These are phyloP conservation scores for Semnornis frantzii DNA, from an alignment of 2,113 vertebrate genomes.

Conservation along the genomic window DNA sequence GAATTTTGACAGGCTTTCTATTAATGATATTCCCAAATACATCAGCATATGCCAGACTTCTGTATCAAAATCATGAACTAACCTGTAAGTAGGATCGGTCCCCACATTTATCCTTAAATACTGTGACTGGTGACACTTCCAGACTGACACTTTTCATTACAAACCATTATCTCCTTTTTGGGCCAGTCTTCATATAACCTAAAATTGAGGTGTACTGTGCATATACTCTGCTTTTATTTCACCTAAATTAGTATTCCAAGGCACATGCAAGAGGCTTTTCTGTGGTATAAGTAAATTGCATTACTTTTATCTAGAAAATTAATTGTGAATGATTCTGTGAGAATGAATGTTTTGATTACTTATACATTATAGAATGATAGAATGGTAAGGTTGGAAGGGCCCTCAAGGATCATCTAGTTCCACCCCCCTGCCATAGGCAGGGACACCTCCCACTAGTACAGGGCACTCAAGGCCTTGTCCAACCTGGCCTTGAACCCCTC, in stretches of 20 bases:
- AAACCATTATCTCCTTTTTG: background rate
- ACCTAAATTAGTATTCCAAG: background rate
- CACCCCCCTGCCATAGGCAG: too few relatives aligned
- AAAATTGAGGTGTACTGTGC: background rate
- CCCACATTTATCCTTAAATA: background rate
- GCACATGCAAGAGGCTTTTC: background rate
- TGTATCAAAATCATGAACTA: background rate
- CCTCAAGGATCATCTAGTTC: too few relatives aligned
- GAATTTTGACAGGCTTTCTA: background rate
- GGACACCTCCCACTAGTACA: too few relatives aligned
- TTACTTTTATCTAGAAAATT: background rate
- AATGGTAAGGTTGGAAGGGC: too few relatives aligned
- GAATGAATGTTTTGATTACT: background rate
- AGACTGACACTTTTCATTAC: background rate
- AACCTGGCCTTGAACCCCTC: too few relatives aligned
- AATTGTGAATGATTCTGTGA: background rate
- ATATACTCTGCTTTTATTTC: background rate
- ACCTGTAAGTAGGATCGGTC: background rate
- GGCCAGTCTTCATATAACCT: background rate
- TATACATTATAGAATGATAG: background rate
- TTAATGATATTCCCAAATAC: background rate
- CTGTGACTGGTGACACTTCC: background rate
- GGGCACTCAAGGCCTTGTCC: too few relatives aligned
- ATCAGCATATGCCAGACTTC: background rate
- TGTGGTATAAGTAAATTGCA: background rate